phyloP scores from a whole-genome alignment of 2,888 invertebrate species.

The Apodemia hepburni region DNA sequence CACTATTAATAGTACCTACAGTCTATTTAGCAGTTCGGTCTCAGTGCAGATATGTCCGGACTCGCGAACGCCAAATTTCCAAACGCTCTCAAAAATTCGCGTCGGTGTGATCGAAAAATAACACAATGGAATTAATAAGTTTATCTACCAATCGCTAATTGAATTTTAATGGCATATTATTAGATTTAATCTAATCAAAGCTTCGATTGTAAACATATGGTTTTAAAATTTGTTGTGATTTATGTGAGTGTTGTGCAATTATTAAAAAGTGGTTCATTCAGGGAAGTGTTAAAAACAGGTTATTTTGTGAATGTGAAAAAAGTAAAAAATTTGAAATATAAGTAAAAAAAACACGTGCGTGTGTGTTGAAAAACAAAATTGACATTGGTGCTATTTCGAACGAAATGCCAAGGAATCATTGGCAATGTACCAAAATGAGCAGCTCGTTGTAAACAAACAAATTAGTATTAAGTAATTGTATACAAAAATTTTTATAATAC shows the following conservation, averaged over 20 bases:
- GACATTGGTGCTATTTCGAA: conserved; percentile 75
- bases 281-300: not conserved
- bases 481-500: conserved; percentile 38
- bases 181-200: not conserved
- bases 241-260: not conserved
- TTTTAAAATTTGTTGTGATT: not conserved
- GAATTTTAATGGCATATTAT: not conserved
- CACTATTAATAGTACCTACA: conserved; percentile 74
- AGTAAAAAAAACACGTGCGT: conserved; percentile 33
- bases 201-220: not conserved
- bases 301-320: not conserved
- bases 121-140: conserved; percentile 34
- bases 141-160: not conserved
- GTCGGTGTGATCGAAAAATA: conserved; percentile 39
- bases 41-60: conserved; percentile 76
- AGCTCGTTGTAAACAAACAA: conserved; percentile 77
- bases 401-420: conserved; percentile 59
- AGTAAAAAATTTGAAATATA: conserved; percentile 26
- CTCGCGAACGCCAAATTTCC: conserved; percentile 61
- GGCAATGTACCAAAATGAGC: conserved; percentile 65
- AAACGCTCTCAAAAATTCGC: conserved; percentile 47
- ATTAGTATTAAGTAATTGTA: conserved; percentile 49
- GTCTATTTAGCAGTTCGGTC: conserved; percentile 71
- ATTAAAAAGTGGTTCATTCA: not conserved
- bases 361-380: conserved; percentile 68